These are phyloP conservation scores for Cephalopterus ornatus DNA, from an alignment of 2,113 vertebrate species.

Conservation along the genomic window DNA sequence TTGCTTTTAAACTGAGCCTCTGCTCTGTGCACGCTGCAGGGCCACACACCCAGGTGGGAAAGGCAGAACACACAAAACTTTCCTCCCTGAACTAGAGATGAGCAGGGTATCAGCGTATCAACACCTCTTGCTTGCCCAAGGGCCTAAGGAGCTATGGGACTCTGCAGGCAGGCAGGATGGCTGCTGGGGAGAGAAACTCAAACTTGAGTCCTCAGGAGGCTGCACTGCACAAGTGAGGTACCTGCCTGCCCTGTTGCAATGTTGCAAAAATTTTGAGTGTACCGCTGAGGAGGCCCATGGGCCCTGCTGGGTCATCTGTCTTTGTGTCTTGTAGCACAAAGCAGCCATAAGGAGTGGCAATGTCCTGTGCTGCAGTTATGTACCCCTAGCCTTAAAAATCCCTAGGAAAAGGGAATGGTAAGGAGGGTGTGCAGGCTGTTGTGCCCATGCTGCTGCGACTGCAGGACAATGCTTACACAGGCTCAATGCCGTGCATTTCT, in stretches of 20 bases:
- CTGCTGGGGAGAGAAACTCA: neutral
- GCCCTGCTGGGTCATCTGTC: neutral
- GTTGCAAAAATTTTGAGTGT: neutral
- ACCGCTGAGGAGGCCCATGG: neutral
- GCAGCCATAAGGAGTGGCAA: neutral
- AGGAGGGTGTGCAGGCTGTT: accelerated
- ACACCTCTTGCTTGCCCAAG: neutral
- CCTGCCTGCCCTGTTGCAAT: neutral
- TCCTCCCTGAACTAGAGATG: neutral
- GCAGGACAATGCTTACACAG: accelerated
- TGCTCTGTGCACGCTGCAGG: neutral
- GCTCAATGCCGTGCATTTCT: accelerated
- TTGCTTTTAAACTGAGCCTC: neutral
- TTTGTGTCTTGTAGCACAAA: accelerated
- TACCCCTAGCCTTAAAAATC: neutral
- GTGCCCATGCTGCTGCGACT: accelerated
- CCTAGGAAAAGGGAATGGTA: neutral
- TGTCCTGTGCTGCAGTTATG: accelerated
- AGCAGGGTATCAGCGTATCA: neutral
- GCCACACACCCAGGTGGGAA: neutral
- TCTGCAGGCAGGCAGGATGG: accelerated
- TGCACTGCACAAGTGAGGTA: neutral
- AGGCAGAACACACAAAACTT: neutral
- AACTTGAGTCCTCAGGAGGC: neutral
- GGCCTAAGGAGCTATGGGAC: neutral